phyloP scores from a whole-genome alignment of 2,113 vertebrate species.

The Gallinago media region DNA sequence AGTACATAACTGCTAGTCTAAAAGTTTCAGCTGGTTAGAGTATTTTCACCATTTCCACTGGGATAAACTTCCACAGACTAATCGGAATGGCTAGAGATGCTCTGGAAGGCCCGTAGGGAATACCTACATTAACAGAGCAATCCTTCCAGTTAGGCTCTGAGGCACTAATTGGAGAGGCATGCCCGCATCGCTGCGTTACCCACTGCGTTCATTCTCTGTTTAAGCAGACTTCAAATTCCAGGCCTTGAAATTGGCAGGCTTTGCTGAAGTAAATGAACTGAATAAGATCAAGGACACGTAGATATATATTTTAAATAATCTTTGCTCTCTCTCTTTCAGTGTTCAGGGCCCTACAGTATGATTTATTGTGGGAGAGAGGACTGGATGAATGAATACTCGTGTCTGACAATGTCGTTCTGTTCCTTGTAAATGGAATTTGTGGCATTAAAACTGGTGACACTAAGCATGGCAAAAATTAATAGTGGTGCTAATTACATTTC shows the following conservation, averaged over 20 bases:
- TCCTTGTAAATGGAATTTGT: slow-evolving; percentile 39
- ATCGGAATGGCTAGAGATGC: background rate
- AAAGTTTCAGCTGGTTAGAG: background rate
- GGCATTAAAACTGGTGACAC: slow-evolving; percentile 60
- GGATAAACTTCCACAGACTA: background rate
- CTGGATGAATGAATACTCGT: background rate
- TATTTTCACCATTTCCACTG: background rate
- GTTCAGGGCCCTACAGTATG: background rate
- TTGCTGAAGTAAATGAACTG: background rate
- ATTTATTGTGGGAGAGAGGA: background rate
- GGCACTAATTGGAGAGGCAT: background rate
- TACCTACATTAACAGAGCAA: background rate
- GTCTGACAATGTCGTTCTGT: slow-evolving; percentile 27
- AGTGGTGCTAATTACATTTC: slow-evolving; percentile 63
- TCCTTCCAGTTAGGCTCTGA: background rate
- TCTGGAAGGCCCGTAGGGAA: background rate
- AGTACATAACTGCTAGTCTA: background rate
- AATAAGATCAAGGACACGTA: slow-evolving; percentile 42
- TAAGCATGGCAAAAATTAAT: slow-evolving; percentile 72
- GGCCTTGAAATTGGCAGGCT: background rate
- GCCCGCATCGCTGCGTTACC: background rate
- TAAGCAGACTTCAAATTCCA: background rate
- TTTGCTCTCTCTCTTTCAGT: background rate
- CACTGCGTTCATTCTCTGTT: background rate
- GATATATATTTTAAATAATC: background rate